Evolutionary conservation across 2,888 invertebrate species (phyloP), one percentile per base, ranked within the genome.

Genomic region (Meta bourneti): DNA sequence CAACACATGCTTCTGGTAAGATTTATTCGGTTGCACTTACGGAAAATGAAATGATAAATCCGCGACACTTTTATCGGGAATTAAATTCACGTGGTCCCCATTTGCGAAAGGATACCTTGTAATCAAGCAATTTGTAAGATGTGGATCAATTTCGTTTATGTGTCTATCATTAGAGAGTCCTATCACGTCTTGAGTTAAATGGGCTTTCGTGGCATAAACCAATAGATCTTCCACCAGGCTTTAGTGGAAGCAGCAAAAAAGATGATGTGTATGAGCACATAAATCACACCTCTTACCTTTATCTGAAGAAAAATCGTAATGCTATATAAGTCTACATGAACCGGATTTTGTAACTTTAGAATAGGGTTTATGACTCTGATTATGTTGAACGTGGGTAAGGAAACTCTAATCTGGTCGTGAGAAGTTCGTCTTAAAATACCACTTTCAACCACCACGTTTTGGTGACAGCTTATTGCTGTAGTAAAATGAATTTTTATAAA

Each of bases 261-360:
- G 52, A 78, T 78, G 52, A 78, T 78, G 13, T 75, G 54, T 72
- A 0, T 48, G 20, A 34, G 6, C 20, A 11, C 74, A 69, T 84
- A 84, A 75, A 75, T 84, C 49, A 72, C 19, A 71, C 20, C 20
- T 34, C 72, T 13, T 13, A 71, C 51, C 52, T 6, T 81, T 81
- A 81, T 81, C 70, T 9, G 9, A 7, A 49, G n/a, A 51, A 48
- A 81, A 52, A 82, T 71, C 52, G 9, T 82, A 13, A 34, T 34
- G 34, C 34, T 34, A 34, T 34, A 34, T 5, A 61, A 49, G 20
- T 72, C 13, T 20, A 72, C 52, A 72, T 19, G 48, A 87, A 88
- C 88, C 81, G 81, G 88, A 81, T 88, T 75, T 61, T n/a, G 13
- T 72, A 52, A 19, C 48, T 82, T 71, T 13, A 20, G 49, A 49